Conservation (phyloP, 1,140 invertebrate genomes). For the Cotesia vestalis region DNA sequence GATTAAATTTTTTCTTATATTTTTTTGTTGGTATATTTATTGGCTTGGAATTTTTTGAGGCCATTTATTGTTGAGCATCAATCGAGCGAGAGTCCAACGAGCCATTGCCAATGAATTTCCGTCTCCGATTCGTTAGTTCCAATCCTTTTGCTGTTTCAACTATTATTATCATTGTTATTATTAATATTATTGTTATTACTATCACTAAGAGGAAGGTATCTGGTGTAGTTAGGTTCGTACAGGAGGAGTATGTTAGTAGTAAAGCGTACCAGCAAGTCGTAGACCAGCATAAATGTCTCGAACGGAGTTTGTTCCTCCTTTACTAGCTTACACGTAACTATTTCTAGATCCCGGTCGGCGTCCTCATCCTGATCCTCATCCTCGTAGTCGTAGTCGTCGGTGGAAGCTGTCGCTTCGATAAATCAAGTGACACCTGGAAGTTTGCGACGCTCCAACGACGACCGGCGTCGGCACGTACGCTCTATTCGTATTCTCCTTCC, state of each 20-base stretch:
- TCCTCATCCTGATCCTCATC: too few relatives aligned
- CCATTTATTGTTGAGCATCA: background rate
- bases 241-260: too few relatives aligned
- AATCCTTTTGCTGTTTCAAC: background rate
- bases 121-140: constrained; percentile 18
- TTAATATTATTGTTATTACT: background rate
- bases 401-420: constrained; percentile 43
- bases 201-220: too few relatives aligned
- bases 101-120: constrained; percentile 23
- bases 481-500: constrained; percentile 6
- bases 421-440: constrained; percentile 44
- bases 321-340: constrained; percentile 5
- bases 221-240: too few relatives aligned
- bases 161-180: background rate
- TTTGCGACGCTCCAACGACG: constrained; percentile 34
- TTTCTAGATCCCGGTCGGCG: constrained; percentile 37
- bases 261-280: constrained; percentile 2
- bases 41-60: background rate
- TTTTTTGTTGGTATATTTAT: constrained; percentile 3
- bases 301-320: background rate
- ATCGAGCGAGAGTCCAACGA: constrained; percentile 11
- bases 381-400: constrained; percentile 17
- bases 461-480: constrained; percentile 28
- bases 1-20: background rate
- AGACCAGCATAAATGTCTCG: background rate